Evolutionary conservation across 2,797 vertebrate genomes (phyloP).

Genomic region (Hemibagrus guttatus): DNA sequence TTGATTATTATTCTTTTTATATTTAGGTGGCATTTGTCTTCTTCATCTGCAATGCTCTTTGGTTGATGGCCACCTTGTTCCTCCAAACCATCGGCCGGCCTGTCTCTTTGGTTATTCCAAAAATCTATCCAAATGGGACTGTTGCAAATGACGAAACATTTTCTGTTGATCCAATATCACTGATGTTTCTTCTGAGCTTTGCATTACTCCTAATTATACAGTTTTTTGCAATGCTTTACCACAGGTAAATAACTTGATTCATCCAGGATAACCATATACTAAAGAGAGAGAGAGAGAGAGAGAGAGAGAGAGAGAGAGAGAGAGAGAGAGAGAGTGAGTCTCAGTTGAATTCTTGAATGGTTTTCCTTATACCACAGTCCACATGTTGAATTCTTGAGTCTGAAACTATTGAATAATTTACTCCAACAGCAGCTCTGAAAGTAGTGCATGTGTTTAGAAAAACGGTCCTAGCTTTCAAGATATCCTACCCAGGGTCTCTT

Average conservation of each 20-base stretch:
- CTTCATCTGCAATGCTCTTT: conserved; percentile 60
- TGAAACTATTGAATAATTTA: not conserved
- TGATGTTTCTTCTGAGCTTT: conserved; percentile 62
- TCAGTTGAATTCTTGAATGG: not conserved
- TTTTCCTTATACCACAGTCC: not conserved
- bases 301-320: not conserved
- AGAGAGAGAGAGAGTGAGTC: not conserved
- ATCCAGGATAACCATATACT: too few species aligned
- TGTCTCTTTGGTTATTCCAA: not conserved
- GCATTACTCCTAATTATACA: conserved; percentile 40
- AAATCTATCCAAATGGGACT: conserved; percentile 3
- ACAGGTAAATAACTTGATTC: not conserved
- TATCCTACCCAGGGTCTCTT: too few species aligned
- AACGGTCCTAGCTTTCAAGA: too few species aligned
- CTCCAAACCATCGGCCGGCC: conserved; percentile 38
- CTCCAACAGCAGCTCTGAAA: not conserved
- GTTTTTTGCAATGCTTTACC: conserved; percentile 6
- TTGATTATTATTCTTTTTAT: not conserved
- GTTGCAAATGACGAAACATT: conserved; percentile 11
- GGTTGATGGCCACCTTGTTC: conserved; percentile 62
- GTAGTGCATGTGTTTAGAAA: too few species aligned
- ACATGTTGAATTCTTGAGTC: not conserved
- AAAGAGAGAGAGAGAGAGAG: too few species aligned
- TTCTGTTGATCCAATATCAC: conserved; percentile 55
- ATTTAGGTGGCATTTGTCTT: conserved; percentile 56